A percentile compares a stretch with the other conserved stretches of the same genome.
These are phyloP conservation scores for Pteromalus puparum DNA, from an alignment of 1,140 invertebrate genomes.

Conservation along the genomic window DNA sequence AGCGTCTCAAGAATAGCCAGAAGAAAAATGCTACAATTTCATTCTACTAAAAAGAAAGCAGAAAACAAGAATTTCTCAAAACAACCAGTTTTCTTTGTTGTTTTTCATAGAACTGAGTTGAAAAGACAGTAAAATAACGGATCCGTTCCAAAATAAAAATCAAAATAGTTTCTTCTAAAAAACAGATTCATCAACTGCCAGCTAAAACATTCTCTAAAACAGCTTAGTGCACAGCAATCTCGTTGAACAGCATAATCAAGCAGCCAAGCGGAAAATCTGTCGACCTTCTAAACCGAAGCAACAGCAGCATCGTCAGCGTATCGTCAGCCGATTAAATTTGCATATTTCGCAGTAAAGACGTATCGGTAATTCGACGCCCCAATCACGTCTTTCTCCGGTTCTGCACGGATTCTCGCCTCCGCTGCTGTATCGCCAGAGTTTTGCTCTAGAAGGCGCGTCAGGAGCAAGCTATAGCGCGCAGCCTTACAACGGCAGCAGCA, in stretches of 20 bases:
- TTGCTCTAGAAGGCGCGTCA: not conserved
- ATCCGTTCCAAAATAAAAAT: too few species aligned
- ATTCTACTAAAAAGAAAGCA: too few species aligned
- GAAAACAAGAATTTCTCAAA: too few species aligned
- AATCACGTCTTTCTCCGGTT: not conserved
- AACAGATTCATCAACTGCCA: too few species aligned
- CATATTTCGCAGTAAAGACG: constrained; percentile 36
- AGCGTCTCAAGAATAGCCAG: too few species aligned
- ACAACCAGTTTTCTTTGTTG: too few species aligned
- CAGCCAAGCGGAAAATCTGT: not conserved
- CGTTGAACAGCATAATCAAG: not conserved
- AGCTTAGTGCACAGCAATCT: too few species aligned
- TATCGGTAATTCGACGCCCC: constrained; percentile 34
- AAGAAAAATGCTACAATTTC: too few species aligned
- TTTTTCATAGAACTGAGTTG: too few species aligned
- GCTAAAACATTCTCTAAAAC: too few species aligned
- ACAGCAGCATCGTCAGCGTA: not conserved
- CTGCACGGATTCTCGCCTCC: not conserved
- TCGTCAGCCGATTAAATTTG: constrained; percentile 33
- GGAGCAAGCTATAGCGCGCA: not conserved
- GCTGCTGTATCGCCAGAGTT: not conserved
- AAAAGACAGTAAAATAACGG: too few species aligned
- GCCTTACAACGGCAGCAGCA: constrained; percentile 15
- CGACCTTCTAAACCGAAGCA: not conserved
- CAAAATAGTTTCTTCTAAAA: too few species aligned